A percentile compares a stretch with the other conserved stretches of the same genome.
phyloP scores from a whole-genome alignment of 2,113 vertebrate species.

The Oenanthe oenanthe region DNA sequence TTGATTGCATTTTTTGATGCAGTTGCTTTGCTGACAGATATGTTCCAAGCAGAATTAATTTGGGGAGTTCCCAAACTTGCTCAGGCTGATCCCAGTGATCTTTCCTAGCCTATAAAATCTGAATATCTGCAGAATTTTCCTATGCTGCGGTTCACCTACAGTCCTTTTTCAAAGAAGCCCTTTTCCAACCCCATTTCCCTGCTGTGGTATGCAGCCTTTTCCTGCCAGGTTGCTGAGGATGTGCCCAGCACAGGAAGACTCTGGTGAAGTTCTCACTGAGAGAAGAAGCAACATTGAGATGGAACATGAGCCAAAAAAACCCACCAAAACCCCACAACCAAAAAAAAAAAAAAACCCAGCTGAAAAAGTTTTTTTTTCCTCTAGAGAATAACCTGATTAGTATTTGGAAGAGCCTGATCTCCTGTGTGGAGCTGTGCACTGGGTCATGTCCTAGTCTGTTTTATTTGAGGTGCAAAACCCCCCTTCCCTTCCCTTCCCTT shows the following conservation, averaged over 20 bases:
- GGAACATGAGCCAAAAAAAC: not conserved
- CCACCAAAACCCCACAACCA: not conserved
- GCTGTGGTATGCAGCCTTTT: not conserved
- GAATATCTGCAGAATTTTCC: not conserved
- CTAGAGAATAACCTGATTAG: not conserved
- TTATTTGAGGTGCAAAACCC: not conserved
- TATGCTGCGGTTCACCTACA: not conserved
- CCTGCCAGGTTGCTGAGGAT: not conserved
- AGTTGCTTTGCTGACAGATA: not conserved
- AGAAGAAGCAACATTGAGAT: not conserved
- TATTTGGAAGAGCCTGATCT: not conserved
- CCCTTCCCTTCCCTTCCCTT: not conserved
- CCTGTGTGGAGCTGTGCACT: not conserved
- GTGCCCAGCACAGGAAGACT: not conserved
- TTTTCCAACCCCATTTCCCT: not conserved
- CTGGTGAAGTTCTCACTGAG: not conserved
- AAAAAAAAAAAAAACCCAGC: not conserved
- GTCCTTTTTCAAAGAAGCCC: not conserved
- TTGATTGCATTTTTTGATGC: not conserved
- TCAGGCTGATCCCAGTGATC: not conserved
- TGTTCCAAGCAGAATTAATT: not conserved
- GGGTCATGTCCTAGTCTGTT: fast-evolving
- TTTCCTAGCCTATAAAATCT: not conserved
- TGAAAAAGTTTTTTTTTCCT: not conserved
- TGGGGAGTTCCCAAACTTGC: not conserved